These are phyloP conservation scores for Campoplex capitator DNA, from an alignment of 2,888 invertebrate species.

Conservation along the genomic window DNA sequence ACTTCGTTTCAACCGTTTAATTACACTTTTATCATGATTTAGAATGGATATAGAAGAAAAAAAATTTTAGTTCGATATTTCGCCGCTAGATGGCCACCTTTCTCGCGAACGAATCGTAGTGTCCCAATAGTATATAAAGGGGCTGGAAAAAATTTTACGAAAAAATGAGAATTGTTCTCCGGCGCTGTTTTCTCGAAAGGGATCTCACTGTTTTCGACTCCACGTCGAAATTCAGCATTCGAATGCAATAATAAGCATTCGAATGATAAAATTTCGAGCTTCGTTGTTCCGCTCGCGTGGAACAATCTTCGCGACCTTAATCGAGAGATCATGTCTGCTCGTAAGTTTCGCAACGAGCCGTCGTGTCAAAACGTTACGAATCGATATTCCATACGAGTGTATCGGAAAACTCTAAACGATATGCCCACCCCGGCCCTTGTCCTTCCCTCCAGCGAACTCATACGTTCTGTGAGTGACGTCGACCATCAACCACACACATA, in stretches of 20 bases:
- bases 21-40: not conserved
- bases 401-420: slow-evolving; percentile 18
- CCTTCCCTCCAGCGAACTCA: slow-evolving; percentile 1
- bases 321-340: not conserved
- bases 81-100: not conserved
- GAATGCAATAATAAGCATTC: not conserved
- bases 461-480: slow-evolving; percentile 28
- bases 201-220: not conserved
- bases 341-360: not conserved
- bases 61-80: not conserved
- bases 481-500: slow-evolving; percentile 15
- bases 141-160: not conserved
- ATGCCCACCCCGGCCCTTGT: not conserved
- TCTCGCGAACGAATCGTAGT: not conserved
- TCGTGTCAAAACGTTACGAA: slow-evolving; percentile 3
- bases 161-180: not conserved
- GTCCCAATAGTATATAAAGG: not conserved
- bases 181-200: not conserved
- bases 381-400: slow-evolving; percentile 9
- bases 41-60: not conserved
- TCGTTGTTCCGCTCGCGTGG: not conserved
- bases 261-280: not conserved
- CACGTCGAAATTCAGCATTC: not conserved
- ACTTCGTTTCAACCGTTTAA: not conserved
- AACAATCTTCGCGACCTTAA: not conserved